A percentile compares a stretch with the other conserved stretches of the same genome.
Evolutionary conservation across 2,113 vertebrate species (phyloP).

Genomic region (Gallinago paraguaiae): DNA sequence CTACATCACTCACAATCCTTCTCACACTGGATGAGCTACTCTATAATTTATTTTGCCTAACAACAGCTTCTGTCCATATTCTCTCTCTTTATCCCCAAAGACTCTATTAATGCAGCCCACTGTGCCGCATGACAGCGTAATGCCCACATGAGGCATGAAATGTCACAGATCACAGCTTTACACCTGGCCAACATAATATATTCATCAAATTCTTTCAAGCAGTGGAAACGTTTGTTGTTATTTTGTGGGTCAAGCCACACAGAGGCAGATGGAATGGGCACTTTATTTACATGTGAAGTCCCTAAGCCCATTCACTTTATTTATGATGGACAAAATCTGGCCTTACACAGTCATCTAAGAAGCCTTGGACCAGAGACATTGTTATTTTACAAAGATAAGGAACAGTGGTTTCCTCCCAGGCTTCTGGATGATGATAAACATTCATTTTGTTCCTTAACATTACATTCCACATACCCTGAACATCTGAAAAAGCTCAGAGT

Average conservation of each 20-base stretch:
- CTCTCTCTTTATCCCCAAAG: conserved; percentile 29
- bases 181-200: conserved; percentile 47
- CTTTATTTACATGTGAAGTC: background rate
- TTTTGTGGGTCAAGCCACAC: conserved; percentile 52
- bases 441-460: background rate
- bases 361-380: background rate
- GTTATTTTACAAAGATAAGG: background rate
- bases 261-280: conserved; percentile 42
- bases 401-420: background rate
- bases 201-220: conserved; percentile 27
- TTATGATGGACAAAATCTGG: background rate
- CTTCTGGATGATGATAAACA: accelerated
- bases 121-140: conserved; percentile 45
- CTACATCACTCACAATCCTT: conserved; percentile 2
- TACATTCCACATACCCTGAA: background rate
- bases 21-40: conserved; percentile 13
- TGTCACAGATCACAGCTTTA: conserved; percentile 60
- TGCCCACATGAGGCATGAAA: conserved; percentile 54
- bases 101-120: conserved; percentile 38
- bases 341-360: background rate
- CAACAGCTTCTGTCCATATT: conserved; percentile 59
- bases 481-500: background rate
- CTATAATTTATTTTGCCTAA: conserved; percentile 63
- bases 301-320: background rate
- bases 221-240: background rate